Evolutionary conservation across 2,888 invertebrate species (phyloP), one percentile per base, ranked within the genome.

Genomic region (Strigamia transsilvanica): DNA sequence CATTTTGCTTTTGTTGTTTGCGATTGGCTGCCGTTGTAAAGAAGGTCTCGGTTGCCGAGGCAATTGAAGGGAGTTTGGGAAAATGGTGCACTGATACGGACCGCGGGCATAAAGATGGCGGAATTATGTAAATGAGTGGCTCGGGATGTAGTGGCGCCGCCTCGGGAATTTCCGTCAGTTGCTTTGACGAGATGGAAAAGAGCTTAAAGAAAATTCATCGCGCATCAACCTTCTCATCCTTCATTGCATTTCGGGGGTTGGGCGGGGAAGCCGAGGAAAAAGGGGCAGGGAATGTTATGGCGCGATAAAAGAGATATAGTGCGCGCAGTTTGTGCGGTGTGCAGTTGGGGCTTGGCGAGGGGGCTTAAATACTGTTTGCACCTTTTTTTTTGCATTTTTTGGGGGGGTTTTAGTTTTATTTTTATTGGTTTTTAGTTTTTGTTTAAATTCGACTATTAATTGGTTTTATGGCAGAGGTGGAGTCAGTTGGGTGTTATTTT

Each of bases 1-100:
- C 56, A 56, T 56, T 56, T 56, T 56, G 56, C 56, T 56, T 56
- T 56, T 56, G 56, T 56, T 56, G 56, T 56, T 56, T 56, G 56
- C 56, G 56, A 56, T 56, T 56, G 56, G 56, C 56, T 56, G 56
- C 4, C 56, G 56, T 56, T 56, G 56, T 56, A 56, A 56, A 56
- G 56, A 56, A 56, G 56, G 56, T 56, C 56, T 56, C 56, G 56
- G 56, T 56, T 56, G 56, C 56, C 56, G 56, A 56, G 56, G 56
- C 56, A 56, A 56, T 56, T 56, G 56, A 56, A 56, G 56, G 56
- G 56, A 56, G 56, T 56, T 56, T 56, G 56, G 18, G 56, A 56
- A 56, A 56, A 56, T 56, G 56, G 56, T 56, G 56, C 56, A 56
- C 56, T 56, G 56, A 56, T 56, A 56, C 56, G 56, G 56, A 56